Evolutionary conservation across 1,140 invertebrate species (phyloP).

Genomic region (Spodoptera frugiperda): DNA sequence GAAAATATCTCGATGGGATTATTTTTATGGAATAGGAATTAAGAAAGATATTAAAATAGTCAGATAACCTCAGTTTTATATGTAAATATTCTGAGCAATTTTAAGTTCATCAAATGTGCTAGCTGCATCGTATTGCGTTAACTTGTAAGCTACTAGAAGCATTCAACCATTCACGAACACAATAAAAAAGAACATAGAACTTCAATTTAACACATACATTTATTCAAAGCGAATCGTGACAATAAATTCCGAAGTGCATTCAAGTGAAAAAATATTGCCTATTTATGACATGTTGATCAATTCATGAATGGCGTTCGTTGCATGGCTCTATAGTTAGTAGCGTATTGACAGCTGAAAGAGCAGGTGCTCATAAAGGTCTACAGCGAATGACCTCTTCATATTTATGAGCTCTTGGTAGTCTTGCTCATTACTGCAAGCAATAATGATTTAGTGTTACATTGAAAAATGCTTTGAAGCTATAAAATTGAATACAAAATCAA

Average conservation of each 20-base stretch:
- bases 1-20: neutral
- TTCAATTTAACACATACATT: conserved; percentile 4
- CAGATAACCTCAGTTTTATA: too few species aligned
- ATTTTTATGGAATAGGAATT: neutral
- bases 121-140: too few species aligned
- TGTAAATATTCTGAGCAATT: neutral
- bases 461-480: neutral
- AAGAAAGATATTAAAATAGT: too few species aligned
- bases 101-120: neutral
- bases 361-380: conserved; percentile 13
- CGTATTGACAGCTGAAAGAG: conserved; percentile 61
- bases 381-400: conserved; percentile 7
- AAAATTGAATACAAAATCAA: conserved; percentile 3
- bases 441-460: neutral
- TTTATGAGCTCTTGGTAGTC: neutral
- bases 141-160: too few species aligned
- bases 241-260: neutral
- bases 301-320: conserved; percentile 15
- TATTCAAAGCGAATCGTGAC: neutral
- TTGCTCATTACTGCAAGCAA: neutral
- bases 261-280: conserved; percentile 2
- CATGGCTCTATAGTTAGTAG: conserved; percentile 48
- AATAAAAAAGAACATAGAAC: neutral
- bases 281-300: conserved; percentile 31
- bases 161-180: neutral